Conservation (phyloP, 2,113 vertebrate genomes). For the Sceloporus tristichus region DNA sequence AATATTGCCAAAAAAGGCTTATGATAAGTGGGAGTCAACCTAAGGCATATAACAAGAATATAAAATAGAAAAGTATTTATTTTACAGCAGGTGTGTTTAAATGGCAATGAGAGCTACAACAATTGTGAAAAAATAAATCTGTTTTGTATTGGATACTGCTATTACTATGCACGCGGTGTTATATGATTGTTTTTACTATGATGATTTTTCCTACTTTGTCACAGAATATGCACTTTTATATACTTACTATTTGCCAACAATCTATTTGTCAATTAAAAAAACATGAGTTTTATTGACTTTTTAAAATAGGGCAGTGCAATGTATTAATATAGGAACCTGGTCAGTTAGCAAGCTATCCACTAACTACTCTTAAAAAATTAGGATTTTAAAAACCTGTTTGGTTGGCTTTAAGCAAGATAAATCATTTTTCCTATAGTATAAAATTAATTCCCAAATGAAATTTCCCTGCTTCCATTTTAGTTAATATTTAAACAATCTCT, state of each 20-base stretch:
- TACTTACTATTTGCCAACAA: neutral
- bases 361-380: neutral
- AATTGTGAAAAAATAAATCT: neutral
- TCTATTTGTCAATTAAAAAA: neutral
- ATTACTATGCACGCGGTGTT: neutral
- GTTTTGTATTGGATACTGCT: neutral
- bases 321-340: fast-evolving
- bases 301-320: neutral
- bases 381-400: neutral
- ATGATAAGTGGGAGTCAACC: too few relatives aligned
- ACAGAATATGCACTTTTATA: neutral
- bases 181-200: neutral
- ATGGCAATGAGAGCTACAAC: neutral
- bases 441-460: neutral
- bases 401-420: conserved; percentile 13
- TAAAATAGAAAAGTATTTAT: neutral
- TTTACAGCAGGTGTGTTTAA: neutral
- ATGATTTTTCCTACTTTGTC: neutral
- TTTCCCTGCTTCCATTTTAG: neutral
- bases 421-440: neutral
- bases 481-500: conserved; percentile 33
- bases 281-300: neutral
- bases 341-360: neutral
- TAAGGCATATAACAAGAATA: too few relatives aligned
- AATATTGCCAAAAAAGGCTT: too few relatives aligned